Evolutionary conservation across 2,113 vertebrate genomes (phyloP), one percentile per base, ranked within the genome.

Genomic region (Apeltes quadracus): DNA sequence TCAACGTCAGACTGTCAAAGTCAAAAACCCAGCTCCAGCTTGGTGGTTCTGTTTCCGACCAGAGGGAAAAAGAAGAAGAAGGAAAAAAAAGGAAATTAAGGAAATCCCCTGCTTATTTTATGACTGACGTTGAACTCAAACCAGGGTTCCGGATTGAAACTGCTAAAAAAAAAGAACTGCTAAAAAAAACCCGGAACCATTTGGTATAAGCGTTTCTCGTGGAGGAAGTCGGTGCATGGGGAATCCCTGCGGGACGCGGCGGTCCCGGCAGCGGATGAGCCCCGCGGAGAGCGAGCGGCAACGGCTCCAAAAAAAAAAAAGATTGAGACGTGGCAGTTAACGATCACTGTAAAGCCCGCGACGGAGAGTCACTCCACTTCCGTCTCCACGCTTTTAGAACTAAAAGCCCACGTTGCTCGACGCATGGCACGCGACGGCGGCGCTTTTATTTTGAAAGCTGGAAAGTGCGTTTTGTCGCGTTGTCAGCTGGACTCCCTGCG

Each of bases 251-350:
- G 32, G 72, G 54, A 68, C 22, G 36, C 12, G 12, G 34, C n/a
- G 3, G 34, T 51, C 6, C 56, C 23, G 11, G 13, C 15, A 22
- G 50, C 36, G 38, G 50, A 41, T 73, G 44, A 81, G 58, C 22
- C 22, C 69, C 32, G 20, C 32, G 2, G 20, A 61, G 46, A 61
- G 41, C 62, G 43, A 76, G 41, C 63, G 68, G 50, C 66, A 68
- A 59, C 55, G 36, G 78, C 75, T 84, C 57, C 83, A 34, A 34
- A 34, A 34, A 34, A 34, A 34, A 34, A 34, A 34, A 50, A 80
- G 78, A 85, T 78, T 89, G 91, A 94, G 92, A 94, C 93, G 92
- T 94, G 93, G 93, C 93, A 94, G 87, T 91, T 71, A 81, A 69
- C 74, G 22, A 69, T 27, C 7, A 11, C 5, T 2, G 48, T 65